These are phyloP conservation scores for Catagonus wagneri DNA, from an alignment of 2,113 vertebrate species.

Conservation along the genomic window DNA sequence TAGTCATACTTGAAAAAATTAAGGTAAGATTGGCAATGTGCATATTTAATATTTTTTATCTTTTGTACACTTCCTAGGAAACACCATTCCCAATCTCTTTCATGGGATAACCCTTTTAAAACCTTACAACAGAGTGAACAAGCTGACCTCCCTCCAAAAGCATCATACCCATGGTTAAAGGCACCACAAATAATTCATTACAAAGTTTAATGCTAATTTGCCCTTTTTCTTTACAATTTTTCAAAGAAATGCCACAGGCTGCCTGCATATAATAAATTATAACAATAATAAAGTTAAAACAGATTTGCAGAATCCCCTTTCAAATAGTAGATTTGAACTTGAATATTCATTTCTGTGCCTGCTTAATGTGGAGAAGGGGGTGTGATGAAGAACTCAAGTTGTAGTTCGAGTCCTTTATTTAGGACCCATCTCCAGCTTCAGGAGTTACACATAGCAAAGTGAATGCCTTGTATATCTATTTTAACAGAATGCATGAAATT, in stretches of 20 bases:
- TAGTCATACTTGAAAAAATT: conserved; percentile 48
- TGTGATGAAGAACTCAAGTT: conserved; percentile 52
- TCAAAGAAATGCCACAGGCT: neutral
- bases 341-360: conserved; percentile 55
- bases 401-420: conserved; percentile 69
- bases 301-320: conserved; percentile 45
- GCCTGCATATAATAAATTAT: neutral
- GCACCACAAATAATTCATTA: conserved; percentile 41
- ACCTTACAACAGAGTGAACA: neutral
- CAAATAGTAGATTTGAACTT: conserved; percentile 47
- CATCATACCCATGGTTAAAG: neutral
- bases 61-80: conserved; percentile 36
- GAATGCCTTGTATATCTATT: conserved; percentile 20
- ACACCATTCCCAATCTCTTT: conserved; percentile 41
- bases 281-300: conserved; percentile 45
- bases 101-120: conserved; percentile 16
- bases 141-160: conserved; percentile 45
- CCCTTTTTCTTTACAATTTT: conserved; percentile 43
- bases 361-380: neutral
- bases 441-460: conserved; percentile 54
- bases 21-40: conserved; percentile 30
- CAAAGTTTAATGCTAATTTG: conserved; percentile 32
- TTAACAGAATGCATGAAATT: conserved; percentile 35
- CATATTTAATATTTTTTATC: conserved; percentile 14
- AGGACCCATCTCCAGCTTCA: conserved; percentile 42